Conservation (phyloP, 2,113 vertebrate species). For the Microcebus griseorufus region DNA sequence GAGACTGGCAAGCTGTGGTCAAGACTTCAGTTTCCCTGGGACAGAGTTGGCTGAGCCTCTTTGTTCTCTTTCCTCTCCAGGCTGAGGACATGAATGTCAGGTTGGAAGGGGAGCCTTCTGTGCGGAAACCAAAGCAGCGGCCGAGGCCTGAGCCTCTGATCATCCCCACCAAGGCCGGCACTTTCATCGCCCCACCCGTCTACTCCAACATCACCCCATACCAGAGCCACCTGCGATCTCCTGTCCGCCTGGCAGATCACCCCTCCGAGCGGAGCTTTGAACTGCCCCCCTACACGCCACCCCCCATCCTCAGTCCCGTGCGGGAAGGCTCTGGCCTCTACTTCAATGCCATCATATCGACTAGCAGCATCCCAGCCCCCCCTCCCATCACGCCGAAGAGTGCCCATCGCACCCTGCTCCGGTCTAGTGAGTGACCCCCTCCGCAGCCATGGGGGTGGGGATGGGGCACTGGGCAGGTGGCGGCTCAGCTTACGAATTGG, state of each 20-base stretch:
- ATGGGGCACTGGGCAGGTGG: background rate
- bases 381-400: constrained; percentile 96
- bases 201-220: constrained; percentile 97
- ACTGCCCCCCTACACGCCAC: constrained; percentile 97
- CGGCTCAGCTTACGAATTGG: background rate
- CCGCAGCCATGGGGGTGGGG: rapidly evolving
- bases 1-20: background rate
- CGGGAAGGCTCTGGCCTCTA: constrained; percentile 98
- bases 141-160: constrained; percentile 96
- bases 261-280: constrained; percentile 89
- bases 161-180: constrained; percentile 95
- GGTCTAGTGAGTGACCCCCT: constrained; percentile 91
- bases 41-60: background rate
- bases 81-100: constrained; percentile 83
- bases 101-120: constrained; percentile 88
- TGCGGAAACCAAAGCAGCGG: constrained; percentile 93
- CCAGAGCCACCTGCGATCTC: constrained; percentile 98
- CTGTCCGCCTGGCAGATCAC: constrained; percentile 93
- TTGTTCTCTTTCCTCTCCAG: constrained; percentile 66
- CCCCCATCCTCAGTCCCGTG: constrained; percentile 98
- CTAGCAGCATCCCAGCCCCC: constrained; percentile 87
- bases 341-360: constrained; percentile 96
- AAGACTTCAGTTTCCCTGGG: background rate
- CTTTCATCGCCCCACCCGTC: constrained; percentile 93
- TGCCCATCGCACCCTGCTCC: constrained; percentile 93